Base-by-base conservation (phyloP, 2,888 invertebrate genomes). In the Amiota minor region DNA sequence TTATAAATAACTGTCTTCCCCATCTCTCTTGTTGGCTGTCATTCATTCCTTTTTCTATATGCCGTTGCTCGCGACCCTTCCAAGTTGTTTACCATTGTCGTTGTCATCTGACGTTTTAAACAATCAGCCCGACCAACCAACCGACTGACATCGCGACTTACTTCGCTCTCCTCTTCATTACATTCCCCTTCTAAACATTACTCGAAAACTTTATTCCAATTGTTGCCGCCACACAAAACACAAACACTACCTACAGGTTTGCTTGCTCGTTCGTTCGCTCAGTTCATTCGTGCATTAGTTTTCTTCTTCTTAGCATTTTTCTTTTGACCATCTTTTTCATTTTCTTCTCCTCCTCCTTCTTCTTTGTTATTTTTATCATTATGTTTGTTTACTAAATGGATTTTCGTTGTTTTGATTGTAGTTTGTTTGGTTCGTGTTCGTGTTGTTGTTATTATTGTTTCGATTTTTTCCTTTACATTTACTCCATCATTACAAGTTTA, bases 381-480 rank as follows among this genome's bases (percentile, higher is more conserved):
- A 14, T 71, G 78, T 79, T 77, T 84, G 77, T 77, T 84, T 77
- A 77, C 76, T 72, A 84, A 81, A 79, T 79, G 75, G 72, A 76
- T 78, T 76, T 81, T 72, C 74, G 73, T 67, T 71, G 71, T 59
- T 59, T 9, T 12, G 18, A n/a, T 59, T 77, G 56, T 62, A 55
- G 68, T 61, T 35, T 53, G 61, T 70, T 47, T 47, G 23, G 35
- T 35, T 18, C 46, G n/a, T 56, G 49, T 23, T 16, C 49, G 12
- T 45, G 47, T 74, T 75, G 70, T 73, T 77, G 35, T 35, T 35
- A 35, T 23, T 35, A 35, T 69, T 74, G 69, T 50, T 59, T 70
- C 23, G 18, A 35, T 23, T 20, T 35, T 62, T n/a, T 71, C n/a
- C 77, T 68, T 72, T 75, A 70, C 79, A 73, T 53, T 70, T 14